phyloP scores from a whole-genome alignment of 2,113 vertebrate genomes.

The Psilopogon haemacephalus region DNA sequence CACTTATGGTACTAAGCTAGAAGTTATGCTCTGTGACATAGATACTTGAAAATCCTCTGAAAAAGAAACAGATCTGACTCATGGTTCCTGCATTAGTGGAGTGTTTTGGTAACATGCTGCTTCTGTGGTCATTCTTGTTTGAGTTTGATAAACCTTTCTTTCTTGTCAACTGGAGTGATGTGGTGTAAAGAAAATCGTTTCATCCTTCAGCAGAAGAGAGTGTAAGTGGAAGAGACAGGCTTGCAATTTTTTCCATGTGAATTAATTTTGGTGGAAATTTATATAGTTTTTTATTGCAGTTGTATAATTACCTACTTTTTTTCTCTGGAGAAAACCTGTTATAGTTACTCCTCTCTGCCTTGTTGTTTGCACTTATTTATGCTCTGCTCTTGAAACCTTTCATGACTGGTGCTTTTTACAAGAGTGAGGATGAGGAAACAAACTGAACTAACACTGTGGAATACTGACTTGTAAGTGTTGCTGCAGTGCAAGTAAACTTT shows the following conservation, averaged over 20 bases:
- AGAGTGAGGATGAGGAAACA: background rate
- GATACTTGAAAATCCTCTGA: background rate
- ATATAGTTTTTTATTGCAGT: background rate
- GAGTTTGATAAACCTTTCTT: background rate
- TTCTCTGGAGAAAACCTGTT: slow-evolving; percentile 3
- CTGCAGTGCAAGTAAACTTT: background rate
- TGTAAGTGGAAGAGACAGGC: background rate
- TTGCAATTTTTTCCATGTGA: background rate
- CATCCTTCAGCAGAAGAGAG: background rate
- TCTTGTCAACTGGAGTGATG: background rate
- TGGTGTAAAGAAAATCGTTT: background rate
- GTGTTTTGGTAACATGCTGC: background rate
- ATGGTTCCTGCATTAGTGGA: background rate
- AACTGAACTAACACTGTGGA: background rate
- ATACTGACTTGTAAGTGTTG: background rate
- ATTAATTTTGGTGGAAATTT: background rate
- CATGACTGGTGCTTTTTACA: background rate
- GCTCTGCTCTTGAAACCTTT: background rate
- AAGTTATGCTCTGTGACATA: background rate
- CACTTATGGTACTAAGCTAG: background rate
- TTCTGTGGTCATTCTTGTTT: background rate
- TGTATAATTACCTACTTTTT: slow-evolving; percentile 15
- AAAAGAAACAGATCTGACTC: slow-evolving; percentile 1
- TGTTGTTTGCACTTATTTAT: slow-evolving; percentile 40
- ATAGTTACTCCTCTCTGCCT: slow-evolving; percentile 33